These are phyloP conservation scores for Toxonevra muliebris DNA, from an alignment of 2,888 invertebrate genomes.

Conservation along the genomic window DNA sequence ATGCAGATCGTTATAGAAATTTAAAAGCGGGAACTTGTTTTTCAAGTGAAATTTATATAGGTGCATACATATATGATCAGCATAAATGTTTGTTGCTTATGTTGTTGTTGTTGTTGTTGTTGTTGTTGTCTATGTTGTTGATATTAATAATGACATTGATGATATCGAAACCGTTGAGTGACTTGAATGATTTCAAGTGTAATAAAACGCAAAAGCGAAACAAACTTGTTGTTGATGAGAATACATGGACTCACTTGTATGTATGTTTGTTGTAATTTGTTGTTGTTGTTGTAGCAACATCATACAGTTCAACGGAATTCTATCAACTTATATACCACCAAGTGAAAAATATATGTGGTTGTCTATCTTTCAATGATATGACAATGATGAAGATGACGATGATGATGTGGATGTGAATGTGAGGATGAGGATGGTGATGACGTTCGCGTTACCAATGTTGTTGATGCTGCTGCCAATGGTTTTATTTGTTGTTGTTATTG, in stretches of 20 bases:
- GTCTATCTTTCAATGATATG: too few species aligned
- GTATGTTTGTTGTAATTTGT: too few species aligned
- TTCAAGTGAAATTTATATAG: too few species aligned
- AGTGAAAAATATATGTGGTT: too few species aligned
- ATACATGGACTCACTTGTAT: background rate
- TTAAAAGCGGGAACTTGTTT: too few species aligned
- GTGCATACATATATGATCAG: too few species aligned
- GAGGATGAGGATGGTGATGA: conserved; percentile 17
- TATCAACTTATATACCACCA: too few species aligned
- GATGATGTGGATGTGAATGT: background rate
- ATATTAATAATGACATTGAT: conserved; percentile 28
- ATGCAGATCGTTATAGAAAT: too few species aligned
- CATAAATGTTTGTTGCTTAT: background rate
- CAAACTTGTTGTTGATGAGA: conserved; percentile 31
- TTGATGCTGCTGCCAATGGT: conserved; percentile 12
- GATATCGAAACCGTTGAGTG: conserved; percentile 37
- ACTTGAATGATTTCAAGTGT: conserved; percentile 45
- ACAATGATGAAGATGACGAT: background rate
- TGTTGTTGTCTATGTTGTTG: conserved; percentile 23
- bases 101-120: conserved; percentile 12
- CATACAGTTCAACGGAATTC: too few species aligned
- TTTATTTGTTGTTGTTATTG: conserved; percentile 17
- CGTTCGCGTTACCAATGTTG: conserved; percentile 10
- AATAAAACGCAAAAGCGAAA: conserved; percentile 22
- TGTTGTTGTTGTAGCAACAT: too few species aligned